Evolutionary conservation across 92 coral and sea anemone species (phyloP).

Genomic region (Zoanthus sansibaricus): DNA sequence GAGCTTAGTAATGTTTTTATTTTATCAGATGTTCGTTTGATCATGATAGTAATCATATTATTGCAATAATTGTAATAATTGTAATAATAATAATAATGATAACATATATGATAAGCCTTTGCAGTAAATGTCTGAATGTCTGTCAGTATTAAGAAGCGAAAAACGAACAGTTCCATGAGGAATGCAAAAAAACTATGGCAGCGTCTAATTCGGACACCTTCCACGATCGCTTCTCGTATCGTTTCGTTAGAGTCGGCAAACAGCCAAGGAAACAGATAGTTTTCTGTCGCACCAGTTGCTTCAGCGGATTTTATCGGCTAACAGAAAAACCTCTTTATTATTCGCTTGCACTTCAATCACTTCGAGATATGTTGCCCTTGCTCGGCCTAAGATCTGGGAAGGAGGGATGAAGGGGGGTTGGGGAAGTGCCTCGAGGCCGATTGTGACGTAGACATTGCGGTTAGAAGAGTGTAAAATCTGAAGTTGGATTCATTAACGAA

Average conservation of each 20-base stretch:
- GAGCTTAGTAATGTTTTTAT: too few species aligned
- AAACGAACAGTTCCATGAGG: too few species aligned
- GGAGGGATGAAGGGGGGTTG: too few species aligned
- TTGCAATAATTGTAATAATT: too few species aligned
- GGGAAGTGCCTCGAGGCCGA: neutral
- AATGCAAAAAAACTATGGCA: neutral
- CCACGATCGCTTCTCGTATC: neutral
- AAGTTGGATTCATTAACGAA: neutral
- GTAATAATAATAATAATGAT: too few species aligned
- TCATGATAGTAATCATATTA: too few species aligned
- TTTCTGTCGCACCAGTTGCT: neutral
- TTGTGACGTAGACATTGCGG: neutral
- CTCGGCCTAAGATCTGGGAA: neutral
- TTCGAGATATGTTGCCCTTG: neutral
- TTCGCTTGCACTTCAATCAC: neutral
- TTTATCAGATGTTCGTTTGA: too few species aligned
- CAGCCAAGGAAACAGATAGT: neutral
- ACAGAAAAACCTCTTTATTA: slow-evolving; percentile 6
- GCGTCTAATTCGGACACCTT: neutral
- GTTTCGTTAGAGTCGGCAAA: neutral
- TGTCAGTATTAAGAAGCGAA: too few species aligned
- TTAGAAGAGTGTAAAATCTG: slow-evolving; percentile 4
- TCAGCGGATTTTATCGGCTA: neutral
- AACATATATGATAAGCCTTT: too few species aligned
- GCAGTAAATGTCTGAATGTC: too few species aligned